Conservation (phyloP, 2,888 invertebrate species). For the Pachymerium ferrugineum region DNA sequence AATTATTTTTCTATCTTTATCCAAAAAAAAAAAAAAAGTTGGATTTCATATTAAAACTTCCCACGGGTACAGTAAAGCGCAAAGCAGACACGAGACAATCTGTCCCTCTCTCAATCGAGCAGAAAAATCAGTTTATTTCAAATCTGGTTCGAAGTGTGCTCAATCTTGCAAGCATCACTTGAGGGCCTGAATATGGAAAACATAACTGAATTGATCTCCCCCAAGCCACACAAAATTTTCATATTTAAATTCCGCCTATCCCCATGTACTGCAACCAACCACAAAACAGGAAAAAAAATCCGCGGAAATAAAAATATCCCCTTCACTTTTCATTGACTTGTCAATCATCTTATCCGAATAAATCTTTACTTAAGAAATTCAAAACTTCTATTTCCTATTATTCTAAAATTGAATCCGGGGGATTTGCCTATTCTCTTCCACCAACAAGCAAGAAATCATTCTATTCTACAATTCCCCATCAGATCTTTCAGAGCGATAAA, state of each 20-base stretch:
- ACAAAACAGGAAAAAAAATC: background rate
- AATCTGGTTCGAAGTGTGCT: constrained; percentile 21
- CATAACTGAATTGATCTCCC: constrained; percentile 18
- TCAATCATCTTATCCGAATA: background rate
- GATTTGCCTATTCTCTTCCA: background rate
- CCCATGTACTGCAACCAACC: background rate
- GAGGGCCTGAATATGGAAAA: constrained; percentile 14
- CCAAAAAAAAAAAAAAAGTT: background rate
- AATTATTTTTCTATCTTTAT: too few relatives aligned
- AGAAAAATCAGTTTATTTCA: constrained; percentile 21
- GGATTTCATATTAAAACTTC: background rate
- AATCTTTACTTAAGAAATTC: background rate
- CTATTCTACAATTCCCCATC: background rate
- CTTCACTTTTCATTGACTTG: background rate
- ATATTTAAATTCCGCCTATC: constrained; percentile 10
- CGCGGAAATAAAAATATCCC: background rate
- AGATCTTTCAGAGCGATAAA: background rate
- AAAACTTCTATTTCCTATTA: constrained; percentile 15
- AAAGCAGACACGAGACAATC: constrained; percentile 10
- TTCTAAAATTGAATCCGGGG: constrained; percentile 14
- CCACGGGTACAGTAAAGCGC: background rate
- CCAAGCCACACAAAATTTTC: constrained; percentile 14
- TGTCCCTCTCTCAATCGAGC: constrained; percentile 15
- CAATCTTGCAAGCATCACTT: constrained; percentile 21
- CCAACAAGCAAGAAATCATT: background rate